Conservation (phyloP, 2,113 vertebrate species). For the Neofelis nebulosa region DNA sequence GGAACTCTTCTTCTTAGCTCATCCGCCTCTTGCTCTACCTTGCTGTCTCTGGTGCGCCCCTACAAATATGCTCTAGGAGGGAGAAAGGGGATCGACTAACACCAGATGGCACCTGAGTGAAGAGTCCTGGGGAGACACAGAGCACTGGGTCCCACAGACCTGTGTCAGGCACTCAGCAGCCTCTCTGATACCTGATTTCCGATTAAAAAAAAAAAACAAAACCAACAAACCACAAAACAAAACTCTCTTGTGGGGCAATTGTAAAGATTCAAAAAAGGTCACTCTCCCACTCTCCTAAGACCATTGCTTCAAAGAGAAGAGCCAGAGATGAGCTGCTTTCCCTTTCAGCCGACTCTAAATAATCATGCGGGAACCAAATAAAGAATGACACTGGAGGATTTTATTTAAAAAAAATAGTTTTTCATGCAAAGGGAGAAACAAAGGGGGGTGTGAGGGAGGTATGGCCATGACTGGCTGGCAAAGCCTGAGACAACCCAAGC, state of each 20-base stretch:
- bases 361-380: neutral
- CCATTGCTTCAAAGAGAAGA: neutral
- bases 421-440: neutral
- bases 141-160: rapidly evolving
- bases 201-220: neutral
- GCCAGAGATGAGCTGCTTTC: neutral
- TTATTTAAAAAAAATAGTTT: neutral
- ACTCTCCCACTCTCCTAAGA: neutral
- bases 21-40: rapidly evolving
- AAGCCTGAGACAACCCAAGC: rapidly evolving
- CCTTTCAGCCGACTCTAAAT: neutral
- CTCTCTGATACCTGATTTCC: neutral
- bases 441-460: neutral
- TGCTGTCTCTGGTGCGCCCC: neutral
- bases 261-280: neutral
- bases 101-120: rapidly evolving
- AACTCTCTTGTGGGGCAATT: neutral
- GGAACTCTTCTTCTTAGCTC: neutral
- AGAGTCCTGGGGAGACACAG: too few species aligned
- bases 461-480: neutral
- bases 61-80: too few species aligned
- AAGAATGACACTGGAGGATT: neutral
- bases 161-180: neutral
- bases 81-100: neutral
- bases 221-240: neutral